Percentiles rank a stretch among this genome's conserved stretches.
Evolutionary conservation across 2,797 vertebrate genomes (phyloP).

Genomic region (Scolopax bukidnonensis): DNA sequence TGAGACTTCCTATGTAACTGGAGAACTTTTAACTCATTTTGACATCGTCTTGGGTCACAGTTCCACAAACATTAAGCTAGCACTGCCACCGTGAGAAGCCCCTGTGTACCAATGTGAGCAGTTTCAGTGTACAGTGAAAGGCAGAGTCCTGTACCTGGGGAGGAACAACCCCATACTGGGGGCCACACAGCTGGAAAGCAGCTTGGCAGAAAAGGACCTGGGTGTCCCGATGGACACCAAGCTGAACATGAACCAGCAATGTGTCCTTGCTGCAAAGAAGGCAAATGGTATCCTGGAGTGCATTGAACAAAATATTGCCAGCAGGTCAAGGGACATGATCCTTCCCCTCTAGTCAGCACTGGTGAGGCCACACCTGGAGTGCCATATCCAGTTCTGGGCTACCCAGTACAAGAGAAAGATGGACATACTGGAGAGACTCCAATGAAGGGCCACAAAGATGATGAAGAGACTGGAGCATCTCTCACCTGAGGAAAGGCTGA

Average conservation of each 20-base stretch:
- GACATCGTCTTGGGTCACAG: background rate
- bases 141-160: background rate
- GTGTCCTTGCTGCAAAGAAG: background rate
- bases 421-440: background rate
- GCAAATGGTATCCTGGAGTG: background rate
- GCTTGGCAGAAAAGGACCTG: background rate
- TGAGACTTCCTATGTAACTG: background rate
- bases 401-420: background rate
- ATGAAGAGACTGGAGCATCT: background rate
- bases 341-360: background rate
- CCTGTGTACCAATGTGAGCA: background rate
- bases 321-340: background rate
- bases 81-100: rapidly evolving
- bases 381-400: background rate
- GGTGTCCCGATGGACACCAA: background rate
- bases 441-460: background rate
- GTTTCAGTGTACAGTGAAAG: background rate
- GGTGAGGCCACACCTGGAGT: background rate
- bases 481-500: background rate
- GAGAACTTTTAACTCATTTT: background rate
- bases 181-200: background rate
- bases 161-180: background rate
- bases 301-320: background rate
- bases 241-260: background rate
- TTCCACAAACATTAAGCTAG: background rate